Percentiles rank a stretch among this genome's conserved stretches.
Conservation (phyloP, 2,113 vertebrate species). For the Nibea coibor region DNA sequence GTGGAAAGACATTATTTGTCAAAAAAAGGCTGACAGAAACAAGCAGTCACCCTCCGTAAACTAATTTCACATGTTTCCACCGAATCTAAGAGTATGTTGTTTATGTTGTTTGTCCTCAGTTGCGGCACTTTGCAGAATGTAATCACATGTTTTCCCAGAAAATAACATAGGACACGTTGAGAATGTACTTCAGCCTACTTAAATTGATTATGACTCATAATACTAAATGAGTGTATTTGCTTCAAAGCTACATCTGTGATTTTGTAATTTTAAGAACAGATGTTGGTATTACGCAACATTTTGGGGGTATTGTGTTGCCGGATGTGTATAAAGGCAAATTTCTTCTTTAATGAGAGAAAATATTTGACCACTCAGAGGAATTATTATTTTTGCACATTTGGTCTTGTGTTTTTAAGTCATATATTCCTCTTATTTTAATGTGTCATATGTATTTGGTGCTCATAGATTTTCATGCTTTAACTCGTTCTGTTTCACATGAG, state of each 20-base stretch:
- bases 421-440: not conserved
- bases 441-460: not conserved
- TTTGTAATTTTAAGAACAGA: slow-evolving; percentile 6
- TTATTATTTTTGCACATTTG: not conserved
- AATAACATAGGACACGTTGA: not conserved
- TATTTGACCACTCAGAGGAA: not conserved
- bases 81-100: not conserved
- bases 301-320: not conserved
- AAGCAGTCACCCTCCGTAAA: not conserved
- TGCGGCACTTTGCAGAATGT: not conserved
- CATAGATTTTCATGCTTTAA: not conserved
- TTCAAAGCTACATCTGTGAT: slow-evolving; percentile 14
- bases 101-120: not conserved
- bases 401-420: not conserved
- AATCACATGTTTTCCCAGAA: not conserved
- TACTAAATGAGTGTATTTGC: not conserved
- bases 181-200: not conserved
- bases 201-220: not conserved
- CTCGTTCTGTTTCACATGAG: not conserved
- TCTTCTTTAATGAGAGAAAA: not conserved
- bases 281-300: not conserved
- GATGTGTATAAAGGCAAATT: not conserved
- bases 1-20: too few relatives aligned
- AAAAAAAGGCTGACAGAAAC: too few relatives aligned
- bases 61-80: not conserved